Evolutionary conservation across 2,888 invertebrate genomes (phyloP).

Genomic region (Trissoscelio sp.): DNA sequence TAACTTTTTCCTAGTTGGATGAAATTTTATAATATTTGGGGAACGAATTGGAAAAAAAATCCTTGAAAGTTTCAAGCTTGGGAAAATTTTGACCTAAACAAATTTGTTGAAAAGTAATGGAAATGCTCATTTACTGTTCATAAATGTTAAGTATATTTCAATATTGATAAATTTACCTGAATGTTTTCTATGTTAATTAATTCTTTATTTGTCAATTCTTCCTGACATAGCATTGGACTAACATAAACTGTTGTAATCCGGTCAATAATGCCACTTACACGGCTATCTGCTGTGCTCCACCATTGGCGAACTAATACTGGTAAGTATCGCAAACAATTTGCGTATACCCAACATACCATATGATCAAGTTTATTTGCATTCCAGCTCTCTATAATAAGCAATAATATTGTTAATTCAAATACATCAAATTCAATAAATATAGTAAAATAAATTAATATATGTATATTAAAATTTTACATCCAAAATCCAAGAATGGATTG

Average conservation of each 20-base stretch:
- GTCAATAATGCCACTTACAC: conserved; percentile 88
- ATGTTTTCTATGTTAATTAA: conserved; percentile 87
- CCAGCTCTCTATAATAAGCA: conserved; percentile 74
- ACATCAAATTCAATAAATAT: not conserved
- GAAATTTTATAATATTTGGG: too few species aligned
- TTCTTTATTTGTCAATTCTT: conserved; percentile 87
- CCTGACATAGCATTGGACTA: conserved; percentile 87
- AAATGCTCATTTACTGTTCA: too few species aligned
- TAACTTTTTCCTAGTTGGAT: too few species aligned
- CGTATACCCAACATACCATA: conserved; percentile 88
- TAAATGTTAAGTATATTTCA: not conserved
- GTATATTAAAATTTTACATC: conserved; percentile 72
- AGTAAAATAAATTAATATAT: not conserved
- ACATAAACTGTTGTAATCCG: conserved; percentile 88
- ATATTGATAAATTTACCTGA: conserved; percentile 83
- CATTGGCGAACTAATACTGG: conserved; percentile 91
- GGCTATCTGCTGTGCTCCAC: conserved; percentile 89
- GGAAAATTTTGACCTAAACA: too few species aligned
- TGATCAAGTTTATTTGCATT: conserved; percentile 83
- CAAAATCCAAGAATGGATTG: conserved; percentile 77
- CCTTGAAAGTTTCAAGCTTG: too few species aligned
- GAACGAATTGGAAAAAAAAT: too few species aligned
- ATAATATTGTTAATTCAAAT: conserved; percentile 16
- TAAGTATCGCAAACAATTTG: conserved; percentile 86
- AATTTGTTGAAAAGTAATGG: too few species aligned